phyloP scores from a whole-genome alignment of 2,113 vertebrate genomes.

The Takifugu bimaculatus region DNA sequence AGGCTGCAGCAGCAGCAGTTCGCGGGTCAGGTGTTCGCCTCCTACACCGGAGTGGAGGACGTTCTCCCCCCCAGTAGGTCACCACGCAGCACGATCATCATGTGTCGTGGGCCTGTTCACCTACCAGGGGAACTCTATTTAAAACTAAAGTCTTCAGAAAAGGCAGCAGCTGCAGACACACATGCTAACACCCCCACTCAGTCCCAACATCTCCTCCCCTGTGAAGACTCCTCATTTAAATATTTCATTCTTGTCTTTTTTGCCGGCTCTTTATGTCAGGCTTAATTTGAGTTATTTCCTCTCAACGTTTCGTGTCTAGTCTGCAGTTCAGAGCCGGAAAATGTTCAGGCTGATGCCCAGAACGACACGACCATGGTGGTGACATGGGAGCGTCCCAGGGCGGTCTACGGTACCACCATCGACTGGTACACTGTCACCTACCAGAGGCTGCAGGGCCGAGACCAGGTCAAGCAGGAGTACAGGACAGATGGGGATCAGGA shows the following conservation, averaged over 20 bases:
- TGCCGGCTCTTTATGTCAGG: background rate
- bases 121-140: constrained; percentile 55
- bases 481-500: constrained; percentile 97
- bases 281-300: background rate
- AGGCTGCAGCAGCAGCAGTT: constrained; percentile 90
- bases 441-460: constrained; percentile 83
- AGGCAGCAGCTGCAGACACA: constrained; percentile 16
- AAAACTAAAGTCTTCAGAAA: constrained; percentile 61
- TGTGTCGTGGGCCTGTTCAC: constrained; percentile 31
- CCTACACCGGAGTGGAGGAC: constrained; percentile 89
- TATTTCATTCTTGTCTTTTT: background rate
- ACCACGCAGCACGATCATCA: constrained; percentile 10
- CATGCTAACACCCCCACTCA: background rate
- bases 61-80: constrained; percentile 85
- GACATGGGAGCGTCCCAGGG: constrained; percentile 89
- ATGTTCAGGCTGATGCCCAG: constrained; percentile 88
- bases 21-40: constrained; percentile 89
- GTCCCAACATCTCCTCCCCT: constrained; percentile 5
- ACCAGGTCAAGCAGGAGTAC: constrained; percentile 85
- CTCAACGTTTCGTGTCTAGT: constrained; percentile 63
- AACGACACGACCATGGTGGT: constrained; percentile 94
- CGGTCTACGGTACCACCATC: constrained; percentile 87
- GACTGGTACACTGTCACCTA: constrained; percentile 91
- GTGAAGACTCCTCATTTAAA: background rate
- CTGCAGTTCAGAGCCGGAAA: constrained; percentile 92